phyloP scores from a whole-genome alignment of 2,113 vertebrate genomes.

The Oreotrochilus melanogaster region DNA sequence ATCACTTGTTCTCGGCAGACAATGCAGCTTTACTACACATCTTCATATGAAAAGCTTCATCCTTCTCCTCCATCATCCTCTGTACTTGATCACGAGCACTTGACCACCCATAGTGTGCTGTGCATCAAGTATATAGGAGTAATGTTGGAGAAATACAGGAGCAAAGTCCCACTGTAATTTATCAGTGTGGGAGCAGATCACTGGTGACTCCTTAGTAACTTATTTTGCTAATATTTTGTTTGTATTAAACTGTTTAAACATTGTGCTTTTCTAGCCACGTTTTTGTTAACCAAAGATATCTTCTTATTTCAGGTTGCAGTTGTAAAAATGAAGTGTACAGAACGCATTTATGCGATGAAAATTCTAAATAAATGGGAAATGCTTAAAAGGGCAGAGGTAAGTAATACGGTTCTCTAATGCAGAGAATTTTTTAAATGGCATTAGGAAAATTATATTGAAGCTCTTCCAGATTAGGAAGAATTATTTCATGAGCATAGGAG shows the following conservation, averaged over 20 bases:
- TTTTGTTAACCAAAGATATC: background rate
- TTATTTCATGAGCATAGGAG: constrained; percentile 23
- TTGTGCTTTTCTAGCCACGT: background rate
- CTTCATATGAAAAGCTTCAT: constrained; percentile 36
- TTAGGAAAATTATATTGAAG: background rate
- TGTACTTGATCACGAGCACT: background rate
- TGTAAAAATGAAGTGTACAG: constrained; percentile 97
- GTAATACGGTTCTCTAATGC: background rate
- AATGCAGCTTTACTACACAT: background rate
- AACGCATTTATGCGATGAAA: constrained; percentile 97
- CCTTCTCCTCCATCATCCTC: background rate
- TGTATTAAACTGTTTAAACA: background rate
- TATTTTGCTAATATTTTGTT: background rate
- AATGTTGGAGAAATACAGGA: background rate
- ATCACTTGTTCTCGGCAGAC: constrained; percentile 13
- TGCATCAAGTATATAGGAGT: background rate
- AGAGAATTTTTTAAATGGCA: background rate
- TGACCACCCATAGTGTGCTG: constrained; percentile 3
- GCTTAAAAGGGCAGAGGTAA: constrained; percentile 96
- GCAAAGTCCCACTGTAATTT: background rate
- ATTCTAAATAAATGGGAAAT: constrained; percentile 99
- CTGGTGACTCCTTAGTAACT: background rate
- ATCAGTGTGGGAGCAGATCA: background rate
- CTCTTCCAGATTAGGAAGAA: constrained; percentile 51
- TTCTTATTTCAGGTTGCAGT: constrained; percentile 87